Conservation (phyloP, 2,113 vertebrate species). For the Tragelaphus strepsiceros region DNA sequence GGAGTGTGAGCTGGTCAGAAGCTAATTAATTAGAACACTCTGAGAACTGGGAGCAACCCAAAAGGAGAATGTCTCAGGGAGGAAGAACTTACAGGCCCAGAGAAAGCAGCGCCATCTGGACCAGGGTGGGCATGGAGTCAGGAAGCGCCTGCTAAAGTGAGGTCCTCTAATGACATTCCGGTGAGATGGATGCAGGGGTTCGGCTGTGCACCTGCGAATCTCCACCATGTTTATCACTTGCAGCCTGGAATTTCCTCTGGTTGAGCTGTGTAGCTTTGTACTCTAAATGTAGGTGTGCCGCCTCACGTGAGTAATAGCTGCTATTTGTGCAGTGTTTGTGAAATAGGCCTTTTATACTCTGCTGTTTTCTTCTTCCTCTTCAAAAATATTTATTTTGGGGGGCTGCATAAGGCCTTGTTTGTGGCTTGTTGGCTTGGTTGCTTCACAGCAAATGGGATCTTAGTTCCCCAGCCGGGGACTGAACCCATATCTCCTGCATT, state of each 20-base stretch:
- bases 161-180: not conserved
- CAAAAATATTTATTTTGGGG: not conserved
- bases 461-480: not conserved
- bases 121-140: not conserved
- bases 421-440: not conserved
- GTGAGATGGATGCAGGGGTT: too few relatives aligned
- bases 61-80: not conserved
- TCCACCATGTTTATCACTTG: fast-evolving
- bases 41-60: not conserved
- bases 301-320: not conserved
- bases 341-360: not conserved
- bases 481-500: not conserved
- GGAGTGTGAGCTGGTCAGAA: not conserved
- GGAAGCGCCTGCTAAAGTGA: not conserved
- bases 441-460: not conserved
- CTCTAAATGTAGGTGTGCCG: not conserved
- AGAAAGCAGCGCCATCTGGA: not conserved
- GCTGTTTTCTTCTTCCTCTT: not conserved
- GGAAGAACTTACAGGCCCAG: not conserved
- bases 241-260: not conserved
- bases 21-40: not conserved
- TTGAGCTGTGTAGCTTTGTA: not conserved
- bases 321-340: not conserved
- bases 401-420: not conserved
- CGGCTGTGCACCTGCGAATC: not conserved